Evolutionary conservation across 2,113 vertebrate species (phyloP), one percentile per base, ranked within the genome.

Genomic region (Alaudala cheleensis): DNA sequence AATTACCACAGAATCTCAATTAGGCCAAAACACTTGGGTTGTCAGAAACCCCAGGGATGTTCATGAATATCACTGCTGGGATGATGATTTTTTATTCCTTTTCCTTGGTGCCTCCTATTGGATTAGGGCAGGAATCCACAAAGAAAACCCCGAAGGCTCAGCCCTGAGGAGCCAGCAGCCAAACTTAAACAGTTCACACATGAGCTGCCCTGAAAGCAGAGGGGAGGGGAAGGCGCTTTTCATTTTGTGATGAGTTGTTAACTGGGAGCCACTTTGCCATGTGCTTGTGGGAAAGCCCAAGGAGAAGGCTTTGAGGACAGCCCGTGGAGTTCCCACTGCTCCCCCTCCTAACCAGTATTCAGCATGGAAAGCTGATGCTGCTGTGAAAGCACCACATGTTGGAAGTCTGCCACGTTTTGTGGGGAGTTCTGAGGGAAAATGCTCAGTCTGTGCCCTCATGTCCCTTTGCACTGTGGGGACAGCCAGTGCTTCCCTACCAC

Each of bases 241-340:
- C 76, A 81, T 92, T 92, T 78, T 86, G 72, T 81, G 90, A 79
- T 78, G 93, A 96, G 60, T 81, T 94, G 92, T 64, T 51, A 84
- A 83, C 93, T 78, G 67, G 78, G 81, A 90, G 40, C 54, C 64
- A 47, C 50, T 86, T 90, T 81, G 82, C 86, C 76, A 56, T 88
- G 80, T 95, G 81, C 65, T 56, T 86, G 92, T 86, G 90, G 90
- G 88, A 92, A 93, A 96, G 72, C 76, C 88, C 85, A 73, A 31
- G 81, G 79, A 94, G 47, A 53, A 87, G 33, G 47, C 26, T 91
- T 91, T 94, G 91, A 80, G 5, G 60, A 54, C 22, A 74, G 67
- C 64, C 64, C 22, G 0, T 71, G 90, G 90, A 74, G 76, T 90
- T 96, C 92, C 67, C 50, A 26, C 80, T 69, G 82, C 93, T 92